Evolutionary conservation across 2,113 vertebrate genomes (phyloP).

Genomic region (Nothocercus julius): DNA sequence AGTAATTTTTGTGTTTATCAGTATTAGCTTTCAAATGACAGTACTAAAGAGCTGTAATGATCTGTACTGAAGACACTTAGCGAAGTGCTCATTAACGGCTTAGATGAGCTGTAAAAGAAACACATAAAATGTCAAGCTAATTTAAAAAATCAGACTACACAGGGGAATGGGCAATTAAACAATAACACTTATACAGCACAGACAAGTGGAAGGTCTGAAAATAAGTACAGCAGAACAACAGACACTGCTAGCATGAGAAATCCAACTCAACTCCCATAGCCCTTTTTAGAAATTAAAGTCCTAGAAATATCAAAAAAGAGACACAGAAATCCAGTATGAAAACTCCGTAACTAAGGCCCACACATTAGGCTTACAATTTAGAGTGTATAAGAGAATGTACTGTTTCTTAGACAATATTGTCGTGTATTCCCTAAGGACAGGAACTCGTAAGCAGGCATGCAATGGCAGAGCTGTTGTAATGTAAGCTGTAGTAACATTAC

Average conservation of each 20-base stretch:
- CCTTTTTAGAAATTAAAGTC: background rate
- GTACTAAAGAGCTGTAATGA: conserved; percentile 42
- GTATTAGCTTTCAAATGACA: conserved; percentile 32
- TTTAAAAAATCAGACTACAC: background rate
- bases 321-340: rapidly evolving
- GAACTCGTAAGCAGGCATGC: background rate
- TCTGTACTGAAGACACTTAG: background rate
- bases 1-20: conserved; percentile 44
- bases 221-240: background rate
- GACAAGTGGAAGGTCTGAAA: conserved; percentile 9
- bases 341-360: background rate
- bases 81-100: conserved; percentile 43
- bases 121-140: conserved; percentile 52
- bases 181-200: background rate
- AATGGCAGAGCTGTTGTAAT: background rate
- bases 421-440: rapidly evolving
- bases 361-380: background rate
- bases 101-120: conserved; percentile 53
- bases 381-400: background rate
- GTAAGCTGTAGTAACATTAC: rapidly evolving
- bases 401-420: background rate
- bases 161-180: conserved; percentile 34
- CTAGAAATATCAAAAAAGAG: background rate
- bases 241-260: background rate
- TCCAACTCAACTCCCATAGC: background rate